Evolutionary conservation across 2,113 vertebrate genomes (phyloP).

Genomic region (Galemys pyrenaicus): DNA sequence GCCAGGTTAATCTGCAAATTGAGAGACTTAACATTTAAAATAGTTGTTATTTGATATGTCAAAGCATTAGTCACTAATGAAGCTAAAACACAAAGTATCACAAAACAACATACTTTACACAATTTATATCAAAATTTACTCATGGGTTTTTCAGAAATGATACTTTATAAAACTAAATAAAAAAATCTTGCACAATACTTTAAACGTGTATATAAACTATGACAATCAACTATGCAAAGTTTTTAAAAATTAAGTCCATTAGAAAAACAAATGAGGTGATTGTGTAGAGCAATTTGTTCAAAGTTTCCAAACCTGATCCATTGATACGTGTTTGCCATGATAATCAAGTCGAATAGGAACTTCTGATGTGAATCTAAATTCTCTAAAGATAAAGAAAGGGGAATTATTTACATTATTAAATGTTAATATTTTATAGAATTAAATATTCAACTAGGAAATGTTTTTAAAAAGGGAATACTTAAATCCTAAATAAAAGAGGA

Average conservation of each 20-base stretch:
- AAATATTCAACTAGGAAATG: slow-evolving; percentile 8
- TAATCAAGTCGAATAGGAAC: slow-evolving; percentile 98
- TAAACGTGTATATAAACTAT: not conserved
- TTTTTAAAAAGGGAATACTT: not conserved
- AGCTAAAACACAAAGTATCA: not conserved
- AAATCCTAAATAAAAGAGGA: not conserved
- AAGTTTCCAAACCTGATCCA: slow-evolving; percentile 90
- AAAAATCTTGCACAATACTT: not conserved
- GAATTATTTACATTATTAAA: not conserved
- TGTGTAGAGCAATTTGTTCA: not conserved
- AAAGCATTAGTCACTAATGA: slow-evolving; percentile 21
- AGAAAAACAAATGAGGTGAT: not conserved
- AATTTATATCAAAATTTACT: not conserved
- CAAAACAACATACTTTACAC: not conserved
- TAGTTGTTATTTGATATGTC: not conserved
- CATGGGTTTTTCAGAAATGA: not conserved
- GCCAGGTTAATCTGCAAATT: not conserved
- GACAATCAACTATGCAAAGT: not conserved
- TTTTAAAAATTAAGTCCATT: not conserved
- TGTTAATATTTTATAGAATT: not conserved
- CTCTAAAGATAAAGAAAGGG: slow-evolving; percentile 84
- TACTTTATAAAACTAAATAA: slow-evolving; percentile 58
- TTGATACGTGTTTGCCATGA: slow-evolving; percentile 96
- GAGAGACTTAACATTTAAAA: not conserved
- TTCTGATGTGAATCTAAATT: slow-evolving; percentile 97